phyloP scores from a whole-genome alignment of 2,797 vertebrate genomes.

The Echiichthys vipera region DNA sequence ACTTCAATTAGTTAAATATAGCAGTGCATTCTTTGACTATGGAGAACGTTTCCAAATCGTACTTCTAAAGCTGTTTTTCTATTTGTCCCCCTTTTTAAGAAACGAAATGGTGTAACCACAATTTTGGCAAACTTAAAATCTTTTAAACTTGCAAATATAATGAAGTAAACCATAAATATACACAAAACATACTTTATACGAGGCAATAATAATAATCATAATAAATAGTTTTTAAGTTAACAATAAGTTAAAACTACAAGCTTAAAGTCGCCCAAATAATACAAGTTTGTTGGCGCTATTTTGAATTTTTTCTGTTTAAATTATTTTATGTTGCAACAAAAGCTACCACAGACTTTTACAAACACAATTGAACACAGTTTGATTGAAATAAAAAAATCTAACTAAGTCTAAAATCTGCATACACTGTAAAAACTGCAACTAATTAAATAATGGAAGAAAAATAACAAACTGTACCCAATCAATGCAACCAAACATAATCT shows the following conservation, averaged over 20 bases:
- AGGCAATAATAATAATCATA: conserved; percentile 92
- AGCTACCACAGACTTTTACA: conserved; percentile 97
- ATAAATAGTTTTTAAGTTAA: conserved; percentile 98
- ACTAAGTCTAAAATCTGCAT: conserved; percentile 92
- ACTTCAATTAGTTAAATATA: conserved; percentile 91
- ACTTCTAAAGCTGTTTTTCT: conserved; percentile 92
- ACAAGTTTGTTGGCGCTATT: conserved; percentile 98
- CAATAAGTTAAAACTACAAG: conserved; percentile 99
- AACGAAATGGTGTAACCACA: conserved; percentile 94
- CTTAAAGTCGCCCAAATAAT: conserved; percentile 98
- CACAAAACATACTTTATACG: conserved; percentile 96
- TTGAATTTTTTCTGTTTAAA: conserved; percentile 90
- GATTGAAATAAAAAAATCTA: conserved; percentile 91
- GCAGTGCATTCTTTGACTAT: conserved; percentile 92
- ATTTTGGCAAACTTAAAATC: conserved; percentile 93
- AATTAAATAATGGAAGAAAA: conserved; percentile 89
- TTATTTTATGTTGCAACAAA: conserved; percentile 95
- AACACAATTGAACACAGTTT: conserved; percentile 95
- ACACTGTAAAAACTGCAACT: conserved; percentile 91
- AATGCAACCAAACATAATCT: conserved; percentile 86
- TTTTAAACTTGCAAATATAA: conserved; percentile 96
- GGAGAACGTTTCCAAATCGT: conserved; percentile 89
- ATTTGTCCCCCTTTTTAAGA: conserved; percentile 91
- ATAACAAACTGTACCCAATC: conserved; percentile 86
- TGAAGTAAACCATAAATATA: conserved; percentile 97